These are phyloP conservation scores for Andricus grossulariae DNA, from an alignment of 1,140 invertebrate species.

Conservation along the genomic window DNA sequence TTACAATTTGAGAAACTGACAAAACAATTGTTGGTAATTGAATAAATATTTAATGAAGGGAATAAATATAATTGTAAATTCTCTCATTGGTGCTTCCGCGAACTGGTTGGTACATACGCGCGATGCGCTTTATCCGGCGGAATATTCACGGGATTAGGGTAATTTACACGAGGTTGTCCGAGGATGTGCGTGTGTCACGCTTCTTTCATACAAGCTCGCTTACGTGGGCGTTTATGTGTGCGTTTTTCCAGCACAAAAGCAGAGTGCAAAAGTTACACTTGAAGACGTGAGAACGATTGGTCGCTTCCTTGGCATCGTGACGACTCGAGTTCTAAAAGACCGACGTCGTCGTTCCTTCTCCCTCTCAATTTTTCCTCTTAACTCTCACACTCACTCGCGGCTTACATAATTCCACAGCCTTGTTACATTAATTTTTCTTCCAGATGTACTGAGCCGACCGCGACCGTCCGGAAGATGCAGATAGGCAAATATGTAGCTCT, in stretches of 20 bases:
- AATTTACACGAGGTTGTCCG: slow-evolving; percentile 64
- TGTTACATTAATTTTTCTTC: slow-evolving; percentile 3
- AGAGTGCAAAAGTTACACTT: slow-evolving; percentile 34
- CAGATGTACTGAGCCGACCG: slow-evolving; percentile 19
- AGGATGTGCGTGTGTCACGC: slow-evolving; percentile 63
- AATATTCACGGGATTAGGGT: slow-evolving; percentile 75
- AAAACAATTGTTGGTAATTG: background rate
- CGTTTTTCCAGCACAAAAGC: slow-evolving; percentile 35
- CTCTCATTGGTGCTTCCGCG: slow-evolving; percentile 16
- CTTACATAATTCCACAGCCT: slow-evolving; percentile 30
- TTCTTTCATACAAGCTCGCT: slow-evolving; percentile 53
- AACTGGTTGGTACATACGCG: slow-evolving; percentile 20
- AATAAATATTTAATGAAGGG: background rate
- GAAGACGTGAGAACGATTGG: slow-evolving; percentile 63
- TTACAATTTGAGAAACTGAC: too few relatives aligned
- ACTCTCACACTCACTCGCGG: background rate
- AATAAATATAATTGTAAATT: slow-evolving; percentile 18
- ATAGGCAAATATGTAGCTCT: slow-evolving; percentile 22
- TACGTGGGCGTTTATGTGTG: slow-evolving; percentile 53
- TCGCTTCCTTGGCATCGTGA: background rate
- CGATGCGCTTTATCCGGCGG: slow-evolving; percentile 63
- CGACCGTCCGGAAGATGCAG: slow-evolving; percentile 8
- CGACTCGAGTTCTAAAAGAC: slow-evolving; percentile 18
- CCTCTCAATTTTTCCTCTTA: background rate
- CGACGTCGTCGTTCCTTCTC: slow-evolving; percentile 8